Percentiles rank a stretch among this genome's conserved stretches.
phyloP scores from a whole-genome alignment of 2,888 invertebrate species.

The Branchipolynoe longqiensis region DNA sequence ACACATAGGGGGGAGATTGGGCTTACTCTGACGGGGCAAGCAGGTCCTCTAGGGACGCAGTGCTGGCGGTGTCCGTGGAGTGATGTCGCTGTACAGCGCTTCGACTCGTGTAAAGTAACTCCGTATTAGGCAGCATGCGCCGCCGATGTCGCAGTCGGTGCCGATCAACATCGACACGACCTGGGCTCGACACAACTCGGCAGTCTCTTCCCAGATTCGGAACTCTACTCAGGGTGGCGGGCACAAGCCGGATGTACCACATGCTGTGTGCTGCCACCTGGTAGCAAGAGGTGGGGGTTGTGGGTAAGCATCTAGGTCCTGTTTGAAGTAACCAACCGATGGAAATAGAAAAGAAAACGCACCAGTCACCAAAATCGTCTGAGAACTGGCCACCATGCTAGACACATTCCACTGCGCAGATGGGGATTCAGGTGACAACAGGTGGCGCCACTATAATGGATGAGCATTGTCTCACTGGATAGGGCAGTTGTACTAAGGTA shows the following conservation, averaged over 20 bases:
- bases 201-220: no score
- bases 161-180: neutral
- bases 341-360: constrained; percentile 20
- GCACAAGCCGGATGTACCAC: neutral
- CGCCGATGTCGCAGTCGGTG: neutral
- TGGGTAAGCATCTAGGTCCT: constrained; percentile 9
- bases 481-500: no score
- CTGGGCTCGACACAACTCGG: no score
- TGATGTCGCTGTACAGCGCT: neutral
- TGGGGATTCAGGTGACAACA: no score
- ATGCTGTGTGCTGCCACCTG: constrained; percentile 17
- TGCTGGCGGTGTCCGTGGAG: neutral
- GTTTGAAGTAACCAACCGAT: constrained; percentile 7
- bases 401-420: no score
- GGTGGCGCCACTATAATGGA: no score
- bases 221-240: neutral
- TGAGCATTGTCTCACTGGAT: no score
- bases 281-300: constrained; percentile 3
- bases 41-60: no score
- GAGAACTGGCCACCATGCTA: no score
- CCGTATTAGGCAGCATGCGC: constrained; percentile 13
- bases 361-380: constrained; percentile 41
- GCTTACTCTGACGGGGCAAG: no score
- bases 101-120: neutral
- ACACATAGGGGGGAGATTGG: no score